These are phyloP conservation scores for Microplitis demolitor DNA, from an alignment of 1,140 invertebrate species.

Conservation along the genomic window DNA sequence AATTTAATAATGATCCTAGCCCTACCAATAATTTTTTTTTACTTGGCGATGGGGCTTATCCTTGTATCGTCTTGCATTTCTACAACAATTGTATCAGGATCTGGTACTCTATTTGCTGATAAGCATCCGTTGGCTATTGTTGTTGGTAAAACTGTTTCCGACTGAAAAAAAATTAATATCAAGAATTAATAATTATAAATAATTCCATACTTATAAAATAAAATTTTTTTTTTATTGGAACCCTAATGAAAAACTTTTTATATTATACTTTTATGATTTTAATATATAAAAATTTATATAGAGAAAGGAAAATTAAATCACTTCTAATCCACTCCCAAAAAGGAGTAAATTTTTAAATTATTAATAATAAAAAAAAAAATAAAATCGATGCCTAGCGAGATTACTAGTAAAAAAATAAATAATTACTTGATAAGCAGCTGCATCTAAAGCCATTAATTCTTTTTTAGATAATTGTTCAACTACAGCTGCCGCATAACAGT, in stretches of 20 bases:
- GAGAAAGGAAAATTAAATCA: too few relatives aligned
- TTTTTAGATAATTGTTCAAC: conserved; percentile 83
- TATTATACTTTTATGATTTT: too few relatives aligned
- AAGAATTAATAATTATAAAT: background rate
- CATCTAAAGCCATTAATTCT: conserved; percentile 76
- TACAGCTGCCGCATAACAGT: conserved; percentile 85
- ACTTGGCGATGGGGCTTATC: conserved; percentile 60
- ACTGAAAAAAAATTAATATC: conserved; percentile 39
- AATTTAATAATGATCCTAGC: conserved; percentile 54
- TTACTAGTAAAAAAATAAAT: background rate
- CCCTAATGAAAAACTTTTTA: too few relatives aligned
- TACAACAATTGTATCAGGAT: conserved; percentile 58
- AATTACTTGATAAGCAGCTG: conserved; percentile 66
- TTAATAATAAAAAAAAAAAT: background rate
- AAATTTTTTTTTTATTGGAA: too few relatives aligned
- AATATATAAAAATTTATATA: too few relatives aligned
- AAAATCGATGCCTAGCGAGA: too few relatives aligned
- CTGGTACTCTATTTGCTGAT: conserved; percentile 58
- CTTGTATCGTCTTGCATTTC: conserved; percentile 59
- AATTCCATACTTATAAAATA: too few relatives aligned
- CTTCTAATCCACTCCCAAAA: too few relatives aligned
- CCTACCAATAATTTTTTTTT: conserved; percentile 61
- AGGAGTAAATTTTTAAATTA: too few relatives aligned
- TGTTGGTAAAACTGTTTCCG: conserved; percentile 57
- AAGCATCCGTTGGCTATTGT: conserved; percentile 58